A percentile compares a stretch with the other conserved stretches of the same genome.
phyloP scores from a whole-genome alignment of 2,888 invertebrate genomes.

The Drosophila limbata region DNA sequence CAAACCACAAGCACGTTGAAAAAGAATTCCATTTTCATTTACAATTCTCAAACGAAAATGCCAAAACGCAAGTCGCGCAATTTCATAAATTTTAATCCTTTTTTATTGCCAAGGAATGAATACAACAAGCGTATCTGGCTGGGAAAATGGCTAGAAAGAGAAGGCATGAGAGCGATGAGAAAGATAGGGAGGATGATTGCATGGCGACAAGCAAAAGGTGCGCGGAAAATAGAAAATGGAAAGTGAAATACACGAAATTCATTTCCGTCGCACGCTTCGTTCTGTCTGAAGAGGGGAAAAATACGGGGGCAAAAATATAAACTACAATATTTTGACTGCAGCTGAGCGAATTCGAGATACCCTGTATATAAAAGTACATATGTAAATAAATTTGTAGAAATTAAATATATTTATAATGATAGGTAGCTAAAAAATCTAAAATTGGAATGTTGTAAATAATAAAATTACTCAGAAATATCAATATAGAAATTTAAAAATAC shows the following conservation, averaged over 20 bases:
- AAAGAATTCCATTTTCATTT: constrained; percentile 58
- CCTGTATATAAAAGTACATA: not conserved
- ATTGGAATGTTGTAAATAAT: not conserved
- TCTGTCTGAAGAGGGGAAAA: constrained; percentile 1
- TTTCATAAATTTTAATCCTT: constrained; percentile 81
- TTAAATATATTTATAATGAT: not conserved
- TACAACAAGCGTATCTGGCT: constrained; percentile 2
- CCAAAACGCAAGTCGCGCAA: constrained; percentile 68
- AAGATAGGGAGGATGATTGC: not conserved
- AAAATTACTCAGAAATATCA: too few relatives aligned
- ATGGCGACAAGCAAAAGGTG: constrained; percentile 36
- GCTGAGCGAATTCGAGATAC: not conserved
- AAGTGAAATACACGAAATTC: constrained; percentile 78
- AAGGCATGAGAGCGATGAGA: not conserved
- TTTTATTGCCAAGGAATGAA: constrained; percentile 68
- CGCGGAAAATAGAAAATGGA: constrained; percentile 57
- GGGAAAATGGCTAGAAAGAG: not conserved
- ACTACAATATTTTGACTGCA: not conserved
- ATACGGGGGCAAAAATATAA: constrained; percentile 19
- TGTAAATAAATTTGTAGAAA: not conserved
- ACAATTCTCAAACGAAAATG: constrained; percentile 47
- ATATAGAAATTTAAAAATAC: too few relatives aligned
- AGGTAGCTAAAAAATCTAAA: not conserved
- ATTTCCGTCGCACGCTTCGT: constrained; percentile 60
- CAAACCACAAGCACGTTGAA: constrained; percentile 64